Base-by-base conservation (phyloP, 2,888 invertebrate species). In the Chouioia cunea region DNA sequence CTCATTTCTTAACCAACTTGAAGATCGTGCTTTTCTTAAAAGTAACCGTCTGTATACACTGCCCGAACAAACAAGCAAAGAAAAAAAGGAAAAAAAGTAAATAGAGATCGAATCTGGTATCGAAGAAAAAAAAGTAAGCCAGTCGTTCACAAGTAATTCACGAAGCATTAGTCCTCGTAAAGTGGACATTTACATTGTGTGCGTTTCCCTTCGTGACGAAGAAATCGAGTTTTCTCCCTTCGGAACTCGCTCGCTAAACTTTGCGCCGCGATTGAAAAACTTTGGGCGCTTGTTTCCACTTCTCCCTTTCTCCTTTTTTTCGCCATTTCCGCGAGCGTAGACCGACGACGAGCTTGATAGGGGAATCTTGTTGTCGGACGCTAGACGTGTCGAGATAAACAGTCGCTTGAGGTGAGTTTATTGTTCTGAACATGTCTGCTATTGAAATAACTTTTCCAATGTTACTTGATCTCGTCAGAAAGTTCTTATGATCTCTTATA, bases 261-360 rank as follows among this genome's bases (percentile, higher is more conserved):
- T 80, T 78, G 36, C 36, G 36, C 36, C 72, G 73, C 76, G 75
- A 83, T 84, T 81, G 81, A 83, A 84, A 83, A 84, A 83, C 78
- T 84, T 83, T 81, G 72, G 65, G 72, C 78, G 79, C 76, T 76
- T 36, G 36, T 36, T 58, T 15, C 16, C 23, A 22, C 36, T 22
- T 36, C 71, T 76, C 69, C 71, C 74, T 75, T 58, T 52, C 64
- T 75, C 74, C 58, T 65, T 64, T 65, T 67, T 62, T 71, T 58
- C 46, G 70, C 56, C 52, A 48, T 69, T 65, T 72, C 72, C 74
- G 70, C 71, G 18, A 50, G 52, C n/a, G 22, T 36, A 36, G 4
- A 10, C 60, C 71, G 74, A 71, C 65, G 70, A 74, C 73, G 69
- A 73, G 48, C 36, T 36, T 36, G 10, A 36, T 36, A 36, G 36